Percentiles rank a stretch among this genome's conserved stretches.
Conservation (phyloP, 2,113 vertebrate genomes). For the Aldabrachelys gigantea region DNA sequence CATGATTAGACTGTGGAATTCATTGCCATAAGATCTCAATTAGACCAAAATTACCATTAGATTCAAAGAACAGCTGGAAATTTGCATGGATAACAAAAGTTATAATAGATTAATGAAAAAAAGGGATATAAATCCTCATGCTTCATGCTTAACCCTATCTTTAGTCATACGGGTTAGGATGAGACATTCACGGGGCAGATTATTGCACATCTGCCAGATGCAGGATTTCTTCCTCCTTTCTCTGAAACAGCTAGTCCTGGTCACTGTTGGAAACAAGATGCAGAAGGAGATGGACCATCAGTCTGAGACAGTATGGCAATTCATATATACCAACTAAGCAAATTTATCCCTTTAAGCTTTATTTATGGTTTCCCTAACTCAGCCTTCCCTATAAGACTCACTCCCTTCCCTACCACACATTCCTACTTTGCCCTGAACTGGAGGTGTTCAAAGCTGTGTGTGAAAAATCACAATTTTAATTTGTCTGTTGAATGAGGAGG, state of each 20-base stretch:
- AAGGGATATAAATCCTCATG: rapidly evolving
- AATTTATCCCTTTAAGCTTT: not conserved
- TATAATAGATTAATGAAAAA: not conserved
- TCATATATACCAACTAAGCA: not conserved
- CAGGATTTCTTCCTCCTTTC: not conserved
- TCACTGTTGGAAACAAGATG: not conserved
- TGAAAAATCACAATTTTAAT: not conserved
- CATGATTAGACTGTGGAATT: not conserved
- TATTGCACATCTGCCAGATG: not conserved
- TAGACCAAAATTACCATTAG: not conserved
- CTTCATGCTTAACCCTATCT: rapidly evolving
- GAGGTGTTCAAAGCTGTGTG: conserved; percentile 2
- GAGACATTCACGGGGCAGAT: not conserved
- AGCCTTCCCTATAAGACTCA: not conserved
- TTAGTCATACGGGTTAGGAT: not conserved
- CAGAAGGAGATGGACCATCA: not conserved
- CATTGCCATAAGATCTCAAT: rapidly evolving
- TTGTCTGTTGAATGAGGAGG: not conserved
- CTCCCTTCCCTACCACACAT: conserved; percentile 42
- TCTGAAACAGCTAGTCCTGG: not conserved
- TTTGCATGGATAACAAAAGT: not conserved
- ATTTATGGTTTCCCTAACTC: not conserved
- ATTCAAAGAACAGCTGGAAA: not conserved
- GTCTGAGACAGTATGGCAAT: rapidly evolving
- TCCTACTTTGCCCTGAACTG: conserved; percentile 36